Evolutionary conservation across 2,888 invertebrate species (phyloP), one percentile per base, ranked within the genome.

Genomic region (Idaea biselata): DNA sequence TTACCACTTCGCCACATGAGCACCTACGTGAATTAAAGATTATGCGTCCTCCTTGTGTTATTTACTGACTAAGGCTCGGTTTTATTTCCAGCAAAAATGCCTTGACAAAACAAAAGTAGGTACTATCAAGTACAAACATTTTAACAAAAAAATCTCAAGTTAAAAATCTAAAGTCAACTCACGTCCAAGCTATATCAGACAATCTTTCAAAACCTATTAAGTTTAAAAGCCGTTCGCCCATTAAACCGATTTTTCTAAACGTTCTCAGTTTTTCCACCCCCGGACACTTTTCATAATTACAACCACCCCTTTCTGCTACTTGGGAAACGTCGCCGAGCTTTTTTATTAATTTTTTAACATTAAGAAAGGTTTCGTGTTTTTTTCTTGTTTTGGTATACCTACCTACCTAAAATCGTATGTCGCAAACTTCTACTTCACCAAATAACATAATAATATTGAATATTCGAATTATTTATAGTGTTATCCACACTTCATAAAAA

Each of bases 211-310:
- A 91, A 88, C 89, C 90, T 88, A 91, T 91, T 91, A 91, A 89
- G 73, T 87, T 82, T 88, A 85, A 89, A 89, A 89, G 89, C 89
- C 82, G 83, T 83, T 84, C 80, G 84, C 86, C 86, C 90, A 87
- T 91, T 90, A 89, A 81, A 88, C 83, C 83, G 79, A 80, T 87
- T 89, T 91, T 91, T 88, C 25, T 86, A 84, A 89, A 86, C 84
- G 88, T 81, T 80, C 78, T 77, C 82, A 74, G 81, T 80, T 88
- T 89, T 87, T 88, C 85, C 83, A 76, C 82, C 84, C 87, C 74
- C 69, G 84, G 88, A 91, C 91, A 91, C 91, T 92, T 90, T 91
- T 90, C 91, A 89, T 90, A 91, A 91, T 92, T 90, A 91, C 88
- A 76, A 77, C 74, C 65, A 70, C 70, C 75, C 74, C 74, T 67